Conservation (phyloP, 2,113 vertebrate genomes). For the Megaleporinus macrocephalus region DNA sequence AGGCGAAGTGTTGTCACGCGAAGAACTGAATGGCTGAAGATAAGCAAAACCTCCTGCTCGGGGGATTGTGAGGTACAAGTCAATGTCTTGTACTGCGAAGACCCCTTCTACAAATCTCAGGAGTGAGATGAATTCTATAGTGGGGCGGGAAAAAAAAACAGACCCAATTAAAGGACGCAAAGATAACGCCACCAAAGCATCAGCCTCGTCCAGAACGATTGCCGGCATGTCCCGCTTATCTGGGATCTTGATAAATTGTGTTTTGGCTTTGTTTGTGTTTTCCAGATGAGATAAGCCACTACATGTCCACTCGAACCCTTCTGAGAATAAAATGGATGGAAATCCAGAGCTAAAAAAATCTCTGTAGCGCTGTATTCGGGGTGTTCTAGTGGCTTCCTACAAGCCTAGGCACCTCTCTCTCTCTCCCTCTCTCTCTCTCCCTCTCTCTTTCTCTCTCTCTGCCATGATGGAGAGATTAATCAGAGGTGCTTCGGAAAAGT, state of each 20-base stretch:
- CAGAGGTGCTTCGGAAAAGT: slow-evolving; percentile 14
- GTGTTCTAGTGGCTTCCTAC: slow-evolving; percentile 63
- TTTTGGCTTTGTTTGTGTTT: slow-evolving; percentile 55
- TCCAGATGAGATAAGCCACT: slow-evolving; percentile 55
- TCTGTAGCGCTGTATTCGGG: slow-evolving; percentile 69
- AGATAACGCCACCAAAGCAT: slow-evolving; percentile 56
- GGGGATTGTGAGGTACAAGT: slow-evolving; percentile 58
- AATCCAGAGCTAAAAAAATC: slow-evolving; percentile 61
- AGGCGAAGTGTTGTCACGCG: slow-evolving; percentile 59
- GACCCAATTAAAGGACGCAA: slow-evolving; percentile 44
- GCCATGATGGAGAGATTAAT: slow-evolving; percentile 36
- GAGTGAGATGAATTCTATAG: slow-evolving; percentile 59
- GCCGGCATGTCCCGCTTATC: slow-evolving; percentile 49
- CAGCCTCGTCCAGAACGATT: slow-evolving; percentile 52
- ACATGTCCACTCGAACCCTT: slow-evolving; percentile 60
- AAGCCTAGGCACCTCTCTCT: slow-evolving; percentile 49
- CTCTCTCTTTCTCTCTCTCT: neutral
- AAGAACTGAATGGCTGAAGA: slow-evolving; percentile 63
- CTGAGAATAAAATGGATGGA: slow-evolving; percentile 56
- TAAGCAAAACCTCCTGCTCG: slow-evolving; percentile 53
- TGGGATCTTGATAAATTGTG: slow-evolving; percentile 32
- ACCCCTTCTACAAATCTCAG: slow-evolving; percentile 59
- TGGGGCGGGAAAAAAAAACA: slow-evolving; percentile 57
- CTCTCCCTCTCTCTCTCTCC: neutral
- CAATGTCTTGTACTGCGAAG: slow-evolving; percentile 64